Base-by-base conservation (phyloP, 2,113 vertebrate species). In the Panthera leo region DNA sequence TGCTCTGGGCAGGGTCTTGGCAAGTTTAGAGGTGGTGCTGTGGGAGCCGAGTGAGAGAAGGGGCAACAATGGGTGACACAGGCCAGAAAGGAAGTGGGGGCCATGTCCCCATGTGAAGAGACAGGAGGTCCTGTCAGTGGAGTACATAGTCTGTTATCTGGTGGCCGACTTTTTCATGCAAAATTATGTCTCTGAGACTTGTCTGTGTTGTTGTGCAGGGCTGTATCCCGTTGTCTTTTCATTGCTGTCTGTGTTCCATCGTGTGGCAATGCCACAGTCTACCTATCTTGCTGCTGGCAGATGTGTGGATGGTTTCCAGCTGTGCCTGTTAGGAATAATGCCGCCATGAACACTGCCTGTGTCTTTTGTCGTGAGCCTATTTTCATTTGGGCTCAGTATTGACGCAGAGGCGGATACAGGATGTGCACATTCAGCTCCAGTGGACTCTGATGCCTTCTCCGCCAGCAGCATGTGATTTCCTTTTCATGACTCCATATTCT, bases 391-490 rank as follows among this genome's bases (percentile, higher is more conserved):
- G 48, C 16, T 39, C 51, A 4, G 5, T 18, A 1, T 0, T 34
- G 78, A 71, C 9, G 21, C 29, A 19, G 79, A 23, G 7, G 65
- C 7, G 5, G 13, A 2, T 2, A 13, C 8, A 16, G 27, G 23
- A 3, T 5, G 0, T 1, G 2, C 2, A 0, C 11, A 1, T n/a
- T 19, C 42, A 67, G 58, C 34, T 21, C 14, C 5, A 19, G 42
- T 0, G 19, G 63, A 42, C 29, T 6, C n/a, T 2, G 48, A 55
- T 7, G 4, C 13, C 11, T 3, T 18, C 34, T 3, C n/a, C 34
- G 0, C 18, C 1, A 48, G 9, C 2, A 7, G 29, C 8, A 0
- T 0, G 13, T 3, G 7, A 11, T 19, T 0, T 39, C 9, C 5
- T 78, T 65, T n/a, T 8, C 31, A 1, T 1, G 4, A 1, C 1